Conservation (phyloP, 64 coral and sea anemone genomes). For the Dendrophyllia cribrosa region DNA sequence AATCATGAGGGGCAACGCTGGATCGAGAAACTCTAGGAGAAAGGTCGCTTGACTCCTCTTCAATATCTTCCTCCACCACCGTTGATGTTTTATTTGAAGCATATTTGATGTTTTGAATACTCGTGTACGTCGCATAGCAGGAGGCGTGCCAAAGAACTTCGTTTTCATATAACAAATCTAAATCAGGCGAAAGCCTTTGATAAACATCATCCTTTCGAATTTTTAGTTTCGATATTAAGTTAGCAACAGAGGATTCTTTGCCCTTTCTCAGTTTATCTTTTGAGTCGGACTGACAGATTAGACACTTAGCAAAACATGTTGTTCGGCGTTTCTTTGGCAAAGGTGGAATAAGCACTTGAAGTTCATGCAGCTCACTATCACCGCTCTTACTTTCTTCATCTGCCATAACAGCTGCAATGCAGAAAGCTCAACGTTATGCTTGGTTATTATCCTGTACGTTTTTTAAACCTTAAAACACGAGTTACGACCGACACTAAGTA, state of each 20-base stretch:
- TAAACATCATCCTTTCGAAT: slow-evolving; percentile 53
- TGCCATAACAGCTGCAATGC: slow-evolving; percentile 41
- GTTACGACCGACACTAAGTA: too few relatives aligned
- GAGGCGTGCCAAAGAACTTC: slow-evolving; percentile 58
- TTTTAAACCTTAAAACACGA: too few relatives aligned
- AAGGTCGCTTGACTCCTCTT: background rate
- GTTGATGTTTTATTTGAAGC: background rate
- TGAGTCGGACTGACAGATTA: slow-evolving; percentile 55
- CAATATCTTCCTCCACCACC: background rate
- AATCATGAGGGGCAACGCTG: slow-evolving; percentile 18
- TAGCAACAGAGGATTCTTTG: slow-evolving; percentile 56
- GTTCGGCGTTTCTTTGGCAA: slow-evolving; percentile 27
- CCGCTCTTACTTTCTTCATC: slow-evolving; percentile 23
- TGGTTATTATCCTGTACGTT: background rate
- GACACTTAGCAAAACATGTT: slow-evolving; percentile 55
- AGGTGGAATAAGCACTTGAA: slow-evolving; percentile 28
- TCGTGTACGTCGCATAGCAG: slow-evolving; percentile 55
- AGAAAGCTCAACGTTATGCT: background rate
- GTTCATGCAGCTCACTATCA: background rate
- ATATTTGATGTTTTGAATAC: slow-evolving; percentile 52
- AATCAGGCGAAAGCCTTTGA: slow-evolving; percentile 33
- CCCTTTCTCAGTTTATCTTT: slow-evolving; percentile 59
- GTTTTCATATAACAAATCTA: slow-evolving; percentile 32
- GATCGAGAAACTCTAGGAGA: slow-evolving; percentile 35
- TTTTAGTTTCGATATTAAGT: slow-evolving; percentile 18